Base-by-base conservation (phyloP, 1,140 invertebrate species). In the Atopsyche davidsoni region DNA sequence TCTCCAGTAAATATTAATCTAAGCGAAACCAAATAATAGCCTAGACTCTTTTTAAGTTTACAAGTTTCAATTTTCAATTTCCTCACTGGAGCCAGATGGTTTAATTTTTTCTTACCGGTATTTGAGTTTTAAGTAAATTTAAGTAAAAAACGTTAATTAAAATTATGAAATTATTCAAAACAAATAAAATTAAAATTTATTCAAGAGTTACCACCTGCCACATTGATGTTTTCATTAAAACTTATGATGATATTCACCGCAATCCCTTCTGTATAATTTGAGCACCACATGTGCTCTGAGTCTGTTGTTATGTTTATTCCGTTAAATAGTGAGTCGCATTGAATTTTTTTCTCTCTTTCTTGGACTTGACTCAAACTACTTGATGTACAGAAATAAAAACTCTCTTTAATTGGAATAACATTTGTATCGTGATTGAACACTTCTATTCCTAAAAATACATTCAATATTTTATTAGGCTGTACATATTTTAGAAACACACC, bases 281-380 rank as follows among this genome's bases (percentile, higher is more conserved):
- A 62, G 48, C 71, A 70, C 81, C 81, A 85, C 81, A 85, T 83
- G 40, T 81, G 65, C 19, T 69, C 65, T n/a, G 64, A 58, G 42
- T 81, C 70, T 1, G 68, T 77, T 2, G 80, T 77, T 25, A 82
- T 66, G 59, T 82, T 81, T 2, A 69, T 61, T n/a, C 73, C 76
- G 59, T 79, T 72, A 50, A 81, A 73, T 10, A 84, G 56, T 43
- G 63, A 68, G 39, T 62, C 63, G 53, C 69, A 73, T 11, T 69
- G 65, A 0, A 68, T 42, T 35, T 25, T 42, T 3, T 22, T 16
- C 7, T 3, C 6, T 56, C 45, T 19, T 45, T 39, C n/a, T 7
- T 23, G 11, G n/a, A n/a, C n/a, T n/a, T n/a, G n/a, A n/a, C n/a
- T n/a, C n/a, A n/a, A n/a, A n/a, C 17, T 13, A 11, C 17, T 10